phyloP scores from a whole-genome alignment of 64 coral and sea anemone genomes.

The Montipora cactus region DNA sequence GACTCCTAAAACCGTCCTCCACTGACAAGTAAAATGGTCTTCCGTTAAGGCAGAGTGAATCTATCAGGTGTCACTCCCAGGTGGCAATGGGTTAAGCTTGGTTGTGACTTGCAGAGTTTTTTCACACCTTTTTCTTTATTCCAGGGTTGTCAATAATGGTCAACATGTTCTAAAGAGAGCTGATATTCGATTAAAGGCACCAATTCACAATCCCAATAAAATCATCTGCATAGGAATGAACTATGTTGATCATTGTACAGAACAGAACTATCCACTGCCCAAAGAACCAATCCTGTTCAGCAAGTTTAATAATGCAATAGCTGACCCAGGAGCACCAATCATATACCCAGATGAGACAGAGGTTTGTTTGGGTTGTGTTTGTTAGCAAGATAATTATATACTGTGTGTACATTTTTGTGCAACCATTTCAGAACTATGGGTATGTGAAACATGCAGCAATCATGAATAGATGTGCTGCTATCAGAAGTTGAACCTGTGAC shows the following conservation, averaged over 20 bases:
- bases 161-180: constrained; percentile 79
- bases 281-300: constrained; percentile 91
- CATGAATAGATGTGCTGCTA: too few relatives aligned
- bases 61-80: too few relatives aligned
- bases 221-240: constrained; percentile 96
- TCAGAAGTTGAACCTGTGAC: too few relatives aligned
- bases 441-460: too few relatives aligned
- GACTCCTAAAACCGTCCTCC: too few relatives aligned
- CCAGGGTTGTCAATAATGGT: constrained; percentile 71
- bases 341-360: constrained; percentile 76
- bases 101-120: too few relatives aligned
- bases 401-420: too few relatives aligned
- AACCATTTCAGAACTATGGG: too few relatives aligned
- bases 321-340: constrained; percentile 78
- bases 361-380: constrained; percentile 37
- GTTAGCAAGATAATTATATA: too few relatives aligned
- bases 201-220: constrained; percentile 94
- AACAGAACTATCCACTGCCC: constrained; percentile 93
- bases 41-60: too few relatives aligned
- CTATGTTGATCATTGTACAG: constrained; percentile 91
- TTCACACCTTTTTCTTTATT: neutral
- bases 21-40: too few relatives aligned
- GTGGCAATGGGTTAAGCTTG: too few relatives aligned
- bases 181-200: constrained; percentile 84
- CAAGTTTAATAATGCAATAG: constrained; percentile 93